Evolutionary conservation across 2,888 invertebrate genomes (phyloP).

Genomic region (Epirrhoe alternata): DNA sequence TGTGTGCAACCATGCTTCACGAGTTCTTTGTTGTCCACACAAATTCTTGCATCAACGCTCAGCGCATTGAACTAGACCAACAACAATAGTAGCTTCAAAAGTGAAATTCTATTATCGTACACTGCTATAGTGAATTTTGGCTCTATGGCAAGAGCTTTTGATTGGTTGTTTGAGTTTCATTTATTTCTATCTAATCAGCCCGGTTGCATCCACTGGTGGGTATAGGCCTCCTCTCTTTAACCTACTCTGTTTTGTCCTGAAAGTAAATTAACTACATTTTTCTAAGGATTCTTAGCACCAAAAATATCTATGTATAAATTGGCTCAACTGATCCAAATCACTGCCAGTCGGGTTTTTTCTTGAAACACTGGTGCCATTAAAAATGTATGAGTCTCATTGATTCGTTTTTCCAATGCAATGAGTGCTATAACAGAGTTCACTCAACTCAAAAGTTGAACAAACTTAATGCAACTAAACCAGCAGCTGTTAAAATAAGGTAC

Average conservation of each 20-base stretch:
- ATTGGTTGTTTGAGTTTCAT: no score
- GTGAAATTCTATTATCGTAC: conserved; percentile 9
- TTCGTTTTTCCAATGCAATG: not conserved
- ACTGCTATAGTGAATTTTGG: conserved; percentile 6
- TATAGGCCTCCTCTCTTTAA: no score
- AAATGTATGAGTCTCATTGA: not conserved
- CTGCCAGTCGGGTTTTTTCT: no score
- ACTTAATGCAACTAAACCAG: not conserved
- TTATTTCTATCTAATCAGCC: no score
- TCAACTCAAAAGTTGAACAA: not conserved
- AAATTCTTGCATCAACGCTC: conserved; percentile 15
- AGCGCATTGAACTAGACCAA: conserved; percentile 11
- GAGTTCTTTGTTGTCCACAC: conserved; percentile 8
- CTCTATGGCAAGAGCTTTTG: conserved; percentile 18
- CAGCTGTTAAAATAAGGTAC: not conserved
- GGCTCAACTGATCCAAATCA: no score
- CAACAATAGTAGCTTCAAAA: conserved; percentile 8
- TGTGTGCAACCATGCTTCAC: not conserved
- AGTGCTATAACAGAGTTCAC: not conserved
- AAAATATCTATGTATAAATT: no score
- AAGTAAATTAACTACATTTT: no score
- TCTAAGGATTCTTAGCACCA: no score
- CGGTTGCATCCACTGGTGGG: no score
- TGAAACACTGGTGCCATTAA: no score
- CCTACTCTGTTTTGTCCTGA: no score